Conservation (phyloP, 2,888 invertebrate genomes). For the Drymonia ruficornis region DNA sequence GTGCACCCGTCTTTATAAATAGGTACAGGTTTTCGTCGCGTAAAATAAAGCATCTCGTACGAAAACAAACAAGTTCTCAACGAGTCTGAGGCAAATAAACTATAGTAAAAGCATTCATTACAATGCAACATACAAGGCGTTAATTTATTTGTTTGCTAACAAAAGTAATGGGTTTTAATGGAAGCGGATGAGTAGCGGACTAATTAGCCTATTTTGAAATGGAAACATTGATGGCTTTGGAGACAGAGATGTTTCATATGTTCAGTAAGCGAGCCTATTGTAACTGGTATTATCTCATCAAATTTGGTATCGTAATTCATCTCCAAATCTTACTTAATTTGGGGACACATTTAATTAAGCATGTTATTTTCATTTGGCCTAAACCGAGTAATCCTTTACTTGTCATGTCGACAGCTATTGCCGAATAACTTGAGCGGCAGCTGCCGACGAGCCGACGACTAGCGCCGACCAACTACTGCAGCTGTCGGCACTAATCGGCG, state of each 20-base stretch:
- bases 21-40: slow-evolving; percentile 5
- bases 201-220: slow-evolving; percentile 21
- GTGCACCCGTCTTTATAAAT: not conserved
- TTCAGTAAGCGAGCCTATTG: not conserved
- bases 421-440: too few relatives aligned
- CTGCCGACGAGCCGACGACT: too few relatives aligned
- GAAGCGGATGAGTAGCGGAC: not conserved
- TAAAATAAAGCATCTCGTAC: not conserved
- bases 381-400: too few relatives aligned
- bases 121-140: slow-evolving; percentile 13
- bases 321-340: too few relatives aligned
- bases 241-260: not conserved
- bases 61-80: slow-evolving; percentile 3
- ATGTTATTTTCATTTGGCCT: too few relatives aligned
- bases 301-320: too few relatives aligned
- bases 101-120: slow-evolving; percentile 3
- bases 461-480: too few relatives aligned
- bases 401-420: too few relatives aligned
- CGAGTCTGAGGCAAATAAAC: slow-evolving; percentile 4
- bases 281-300: too few relatives aligned
- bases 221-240: not conserved
- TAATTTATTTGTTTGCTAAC: slow-evolving; percentile 8
- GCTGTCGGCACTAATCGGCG: too few relatives aligned
- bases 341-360: too few relatives aligned
- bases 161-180: slow-evolving; percentile 23